These are phyloP conservation scores for Himalopsyche kuldschensis DNA, from an alignment of 2,888 invertebrate genomes.

Conservation along the genomic window DNA sequence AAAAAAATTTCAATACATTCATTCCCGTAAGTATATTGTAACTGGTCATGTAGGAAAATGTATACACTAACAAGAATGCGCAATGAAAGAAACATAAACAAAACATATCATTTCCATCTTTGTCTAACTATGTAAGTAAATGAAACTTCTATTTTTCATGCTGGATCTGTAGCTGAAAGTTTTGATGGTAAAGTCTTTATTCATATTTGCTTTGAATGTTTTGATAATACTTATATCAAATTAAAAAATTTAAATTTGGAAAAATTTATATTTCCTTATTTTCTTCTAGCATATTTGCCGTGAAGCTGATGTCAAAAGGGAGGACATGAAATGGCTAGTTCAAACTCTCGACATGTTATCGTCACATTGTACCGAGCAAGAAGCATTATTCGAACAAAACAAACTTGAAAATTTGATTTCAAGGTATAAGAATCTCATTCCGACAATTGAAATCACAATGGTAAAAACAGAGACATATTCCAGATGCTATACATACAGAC, in stretches of 20 bases:
- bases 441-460: conserved; percentile 90
- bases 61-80: no score
- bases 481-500: conserved; percentile 88
- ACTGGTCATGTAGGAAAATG: no score
- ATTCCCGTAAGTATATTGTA: no score
- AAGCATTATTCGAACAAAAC: conserved; percentile 78
- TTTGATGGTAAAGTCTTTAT: conserved; percentile 54
- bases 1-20: no score
- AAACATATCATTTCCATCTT: neutral
- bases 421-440: conserved; percentile 88
- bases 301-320: conserved; percentile 86
- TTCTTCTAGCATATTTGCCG: conserved; percentile 77
- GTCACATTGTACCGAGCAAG: conserved; percentile 78
- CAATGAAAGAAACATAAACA: no score
- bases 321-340: conserved; percentile 94
- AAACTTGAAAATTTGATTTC: conserved; percentile 80
- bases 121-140: neutral
- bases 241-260: neutral
- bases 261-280: neutral
- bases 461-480: conserved; percentile 90
- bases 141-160: conserved; percentile 40
- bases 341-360: conserved; percentile 86
- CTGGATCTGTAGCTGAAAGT: conserved; percentile 53
- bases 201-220: neutral
- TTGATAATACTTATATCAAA: neutral